Conservation (phyloP, 2,113 vertebrate species). For the Pungitius pungitius region DNA sequence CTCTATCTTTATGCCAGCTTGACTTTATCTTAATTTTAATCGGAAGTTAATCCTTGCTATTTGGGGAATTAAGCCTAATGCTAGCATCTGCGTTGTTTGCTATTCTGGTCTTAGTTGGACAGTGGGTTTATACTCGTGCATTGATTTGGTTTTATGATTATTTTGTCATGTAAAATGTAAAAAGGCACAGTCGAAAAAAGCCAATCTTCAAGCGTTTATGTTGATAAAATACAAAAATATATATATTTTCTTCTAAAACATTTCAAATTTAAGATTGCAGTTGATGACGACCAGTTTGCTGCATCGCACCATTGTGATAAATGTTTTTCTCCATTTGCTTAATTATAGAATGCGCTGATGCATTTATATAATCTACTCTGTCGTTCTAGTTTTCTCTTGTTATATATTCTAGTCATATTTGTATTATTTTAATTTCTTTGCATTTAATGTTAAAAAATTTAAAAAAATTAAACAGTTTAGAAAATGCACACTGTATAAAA, state of each 20-base stretch:
- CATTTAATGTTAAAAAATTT: conserved; percentile 10
- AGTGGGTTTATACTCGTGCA: conserved; percentile 52
- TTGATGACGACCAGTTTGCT: conserved; percentile 2
- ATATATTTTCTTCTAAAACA: conserved; percentile 6
- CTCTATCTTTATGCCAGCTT: conserved; percentile 65
- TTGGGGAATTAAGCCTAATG: conserved; percentile 73
- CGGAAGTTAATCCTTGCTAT: conserved; percentile 73
- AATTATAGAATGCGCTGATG: background rate
- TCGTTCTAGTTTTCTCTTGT: background rate
- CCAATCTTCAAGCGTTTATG: background rate
- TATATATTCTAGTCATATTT: background rate
- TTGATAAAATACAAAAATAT: background rate
- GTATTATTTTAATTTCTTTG: background rate
- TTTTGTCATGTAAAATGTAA: conserved; percentile 11
- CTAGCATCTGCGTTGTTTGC: conserved; percentile 68
- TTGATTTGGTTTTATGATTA: conserved; percentile 40
- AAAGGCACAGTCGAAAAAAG: background rate
- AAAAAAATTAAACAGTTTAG: background rate
- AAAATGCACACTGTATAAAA: conserved; percentile 4
- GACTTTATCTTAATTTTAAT: conserved; percentile 75
- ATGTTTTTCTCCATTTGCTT: conserved; percentile 1
- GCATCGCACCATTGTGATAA: background rate
- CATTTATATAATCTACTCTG: background rate
- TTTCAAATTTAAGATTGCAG: conserved; percentile 24
- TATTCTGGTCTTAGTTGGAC: conserved; percentile 45